Base-by-base conservation (phyloP, 2,113 vertebrate species). In the Spheniscus mendiculus region DNA sequence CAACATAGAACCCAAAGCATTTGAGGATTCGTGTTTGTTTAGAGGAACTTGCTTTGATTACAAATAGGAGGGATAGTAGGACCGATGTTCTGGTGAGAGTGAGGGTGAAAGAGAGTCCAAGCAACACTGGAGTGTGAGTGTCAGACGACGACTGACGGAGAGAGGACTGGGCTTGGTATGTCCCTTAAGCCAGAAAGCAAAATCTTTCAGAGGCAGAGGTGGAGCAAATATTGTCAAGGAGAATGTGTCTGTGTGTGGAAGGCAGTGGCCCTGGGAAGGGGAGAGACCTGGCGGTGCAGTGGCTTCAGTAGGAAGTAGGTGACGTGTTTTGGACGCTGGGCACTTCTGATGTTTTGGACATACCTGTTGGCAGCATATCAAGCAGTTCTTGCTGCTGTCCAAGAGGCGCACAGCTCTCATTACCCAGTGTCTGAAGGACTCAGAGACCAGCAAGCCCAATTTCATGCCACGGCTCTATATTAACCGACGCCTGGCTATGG, bases 401-500 rank as follows among this genome's bases (percentile, higher is more conserved):
- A 99, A 99, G 93, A 98, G 99, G 23, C 99, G 99, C 94, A 98
- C 99, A 4, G 98, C 99, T 77, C 99, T 99, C 88, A 99, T 99
- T 94, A 98, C 98, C 23, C 99, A 99, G 98, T 99, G 99, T 96
- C 98, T 99, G 95, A 99, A 99, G 91, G 99, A 99, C 97, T 99
- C 99, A 0, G 99, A 99, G 97, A 99, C 99, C 94, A 99, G 99
- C 97, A 99, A 99, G 74, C 99, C 99, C 69, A 99, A 99, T 97
- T 99, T 99, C 97, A 99, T 99, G 99, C 99, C 99, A 2, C 99
- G 99, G 29, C 99, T 99, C n/a, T 99, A 99, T 97, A 99, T 99
- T 97, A 99, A 99, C 98, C 98, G 99, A 22, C 99, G 99, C 30
- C 98, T 99, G 83, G 99, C 99, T 89, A 99, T 99, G 99, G 99